A percentile compares a stretch with the other conserved stretches of the same genome.
Conservation (phyloP, 1,140 invertebrate genomes). For the Spodoptera litura region DNA sequence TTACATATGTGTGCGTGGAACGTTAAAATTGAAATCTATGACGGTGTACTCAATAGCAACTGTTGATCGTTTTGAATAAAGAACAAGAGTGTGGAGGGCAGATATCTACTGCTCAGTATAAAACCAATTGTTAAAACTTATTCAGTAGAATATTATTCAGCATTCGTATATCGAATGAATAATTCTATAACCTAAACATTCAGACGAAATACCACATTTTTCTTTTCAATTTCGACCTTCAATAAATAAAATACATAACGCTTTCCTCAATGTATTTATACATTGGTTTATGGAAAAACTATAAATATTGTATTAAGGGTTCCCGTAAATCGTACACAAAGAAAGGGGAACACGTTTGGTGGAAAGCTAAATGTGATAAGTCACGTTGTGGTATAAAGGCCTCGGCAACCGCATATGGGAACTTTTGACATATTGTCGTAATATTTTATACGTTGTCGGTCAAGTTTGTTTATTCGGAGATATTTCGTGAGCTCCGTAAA, state of each 20-base stretch:
- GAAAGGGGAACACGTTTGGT: conserved; percentile 39
- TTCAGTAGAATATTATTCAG: too few relatives aligned
- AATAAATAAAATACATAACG: conserved; percentile 23
- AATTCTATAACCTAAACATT: neutral
- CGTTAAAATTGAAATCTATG: too few relatives aligned
- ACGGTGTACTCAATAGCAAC: too few relatives aligned
- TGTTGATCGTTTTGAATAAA: too few relatives aligned
- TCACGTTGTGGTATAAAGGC: conserved; percentile 39
- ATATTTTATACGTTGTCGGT: conserved; percentile 26
- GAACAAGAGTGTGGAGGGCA: too few relatives aligned
- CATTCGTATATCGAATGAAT: too few relatives aligned
- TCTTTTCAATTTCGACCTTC: neutral
- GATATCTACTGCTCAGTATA: too few relatives aligned
- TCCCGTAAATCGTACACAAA: conserved; percentile 44
- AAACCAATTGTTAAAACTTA: too few relatives aligned
- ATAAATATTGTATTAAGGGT: conserved; percentile 47
- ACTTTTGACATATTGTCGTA: conserved; percentile 37
- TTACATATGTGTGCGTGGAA: too few relatives aligned
- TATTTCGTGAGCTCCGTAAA: neutral
- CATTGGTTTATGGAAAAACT: conserved; percentile 41
- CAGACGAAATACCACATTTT: neutral
- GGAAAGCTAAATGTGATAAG: conserved; percentile 47
- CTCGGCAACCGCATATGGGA: conserved; percentile 15
- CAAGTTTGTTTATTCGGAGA: conserved; percentile 20
- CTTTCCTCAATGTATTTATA: conserved; percentile 3